Evolutionary conservation across 2,888 invertebrate genomes (phyloP), one percentile per base, ranked within the genome.

Genomic region (Cantharis rufa): DNA sequence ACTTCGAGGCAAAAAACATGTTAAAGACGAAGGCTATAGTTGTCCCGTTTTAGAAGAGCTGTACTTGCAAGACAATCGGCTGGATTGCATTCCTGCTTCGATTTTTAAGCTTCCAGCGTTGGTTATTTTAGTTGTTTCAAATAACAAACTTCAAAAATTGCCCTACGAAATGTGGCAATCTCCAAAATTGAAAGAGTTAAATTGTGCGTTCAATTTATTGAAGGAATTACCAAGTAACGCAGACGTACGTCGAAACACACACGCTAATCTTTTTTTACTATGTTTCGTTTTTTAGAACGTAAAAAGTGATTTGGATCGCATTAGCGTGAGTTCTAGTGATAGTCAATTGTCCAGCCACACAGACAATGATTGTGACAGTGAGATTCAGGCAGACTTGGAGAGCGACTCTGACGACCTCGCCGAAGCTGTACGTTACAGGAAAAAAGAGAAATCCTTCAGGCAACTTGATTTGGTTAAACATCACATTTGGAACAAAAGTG

Each of bases 11-110:
- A 85, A 87, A 80, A 79, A 78, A 70, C 77, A 81, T 66, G 79
- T 78, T 61, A 85, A 85, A 71, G 82, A 83, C 15, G 82, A 83
- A 70, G 90, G 91, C 15, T 93, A 94, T 85, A 90, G 91, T 5
- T 94, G 94, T 83, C 95, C 96, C 0, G 93, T 94, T 66, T 88
- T 98, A 74, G 97, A 98, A 84, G 98, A 98, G 86, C 88, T 99
- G 28, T 96, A 96, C 84, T 86, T 99, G n/a, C 95, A 96, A 88
- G 96, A 98, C 87, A 98, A 98, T 88, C 92, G 96, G 2, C 88
- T 99, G 48, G 95, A 95, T 80, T 90, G 91, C 72, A 88, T 99
- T 11, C 97, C 98, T 0, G 91, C 93, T 2, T 93, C 93, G 72
- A 89, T 98, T 27, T 98, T 98, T 89, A 90, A 91, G 5, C 90